Evolutionary conservation across 1,140 invertebrate species (phyloP).

Genomic region (Trichonephila clavipes): DNA sequence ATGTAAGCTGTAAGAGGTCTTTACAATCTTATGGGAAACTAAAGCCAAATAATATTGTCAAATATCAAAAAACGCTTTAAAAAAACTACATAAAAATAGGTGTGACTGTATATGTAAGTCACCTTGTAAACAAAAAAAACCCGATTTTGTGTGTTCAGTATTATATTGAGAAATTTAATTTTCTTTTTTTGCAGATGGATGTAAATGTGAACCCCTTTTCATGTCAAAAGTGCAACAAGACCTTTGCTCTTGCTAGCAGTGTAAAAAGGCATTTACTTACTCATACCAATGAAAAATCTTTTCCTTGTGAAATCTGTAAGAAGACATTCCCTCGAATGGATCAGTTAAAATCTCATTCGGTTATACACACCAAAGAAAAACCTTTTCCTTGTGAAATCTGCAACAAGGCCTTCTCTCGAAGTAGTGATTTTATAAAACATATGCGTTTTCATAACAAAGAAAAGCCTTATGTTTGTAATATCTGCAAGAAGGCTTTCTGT

Average conservation of each 20-base stretch:
- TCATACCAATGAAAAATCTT: slow-evolving; percentile 93
- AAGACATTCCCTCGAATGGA: slow-evolving; percentile 87
- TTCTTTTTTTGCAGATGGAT: background rate
- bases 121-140: no score
- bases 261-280: slow-evolving; percentile 90
- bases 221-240: slow-evolving; percentile 88
- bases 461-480: background rate
- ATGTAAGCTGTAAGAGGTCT: no score
- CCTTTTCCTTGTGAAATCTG: slow-evolving; percentile 73
- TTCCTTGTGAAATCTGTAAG: slow-evolving; percentile 91
- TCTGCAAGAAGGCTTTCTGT: no score
- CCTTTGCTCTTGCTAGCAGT: slow-evolving; percentile 89
- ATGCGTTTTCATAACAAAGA: slow-evolving; percentile 19
- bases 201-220: slow-evolving; percentile 29
- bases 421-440: slow-evolving; percentile 55
- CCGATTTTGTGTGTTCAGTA: no score
- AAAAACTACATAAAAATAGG: no score
- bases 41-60: no score
- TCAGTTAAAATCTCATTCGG: background rate
- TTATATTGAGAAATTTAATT: no score
- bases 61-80: no score
- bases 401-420: slow-evolving; percentile 65
- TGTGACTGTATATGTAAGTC: no score
- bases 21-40: no score
- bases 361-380: slow-evolving; percentile 57